Base-by-base conservation (phyloP, 2,113 vertebrate species). In the Dasyurus viverrinus region DNA sequence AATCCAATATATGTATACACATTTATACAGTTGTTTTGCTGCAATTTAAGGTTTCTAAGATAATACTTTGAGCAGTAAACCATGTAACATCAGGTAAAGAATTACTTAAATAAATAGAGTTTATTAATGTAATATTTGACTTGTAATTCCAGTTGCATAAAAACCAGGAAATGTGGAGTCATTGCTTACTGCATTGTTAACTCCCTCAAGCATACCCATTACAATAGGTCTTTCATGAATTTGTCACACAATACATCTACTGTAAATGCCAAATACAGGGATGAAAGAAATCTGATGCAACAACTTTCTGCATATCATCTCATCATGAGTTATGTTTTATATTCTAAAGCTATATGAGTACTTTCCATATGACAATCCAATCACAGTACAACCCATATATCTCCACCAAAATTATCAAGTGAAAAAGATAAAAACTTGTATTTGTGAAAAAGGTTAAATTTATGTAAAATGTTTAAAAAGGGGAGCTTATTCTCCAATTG, bases 231-330 rank as follows among this genome's bases (percentile, higher is more conserved):
- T 96, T 89, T 95, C 14, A 94, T 93, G 90, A 90, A 16, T 91
- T 30, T 96, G 52, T 46, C 26, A 54, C 36, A 53, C 26, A 92
- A 92, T 92, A 47, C 2, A 36, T 92, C 2, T 55, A 9, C 76
- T 93, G 48, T 94, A 23, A 92, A 91, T 95, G 89, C 48, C 36
- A 95, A 92, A 91, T 53, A 53, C n/a, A 91, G 53, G 22, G 54
- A 3, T 53, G 54, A 48, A 91, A 93, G 90, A 46, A 84, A 30
- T 27, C 16, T 53, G 4, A 54, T 48, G 36, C 2, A 91, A 90
- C n/a, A 54, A 24, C 8, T 12, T 93, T 91, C 46, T 24, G 46
- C 90, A 42, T 5, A 50, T 92, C 46, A 93, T 26, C 5, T 4
- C 16, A 9, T 76, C 30, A 46, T 8, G 68, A 84, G 1, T 84